A percentile compares a stretch with the other conserved stretches of the same genome.
Evolutionary conservation across 2,888 invertebrate genomes (phyloP).

Genomic region (Malthinus seriepunctatus): DNA sequence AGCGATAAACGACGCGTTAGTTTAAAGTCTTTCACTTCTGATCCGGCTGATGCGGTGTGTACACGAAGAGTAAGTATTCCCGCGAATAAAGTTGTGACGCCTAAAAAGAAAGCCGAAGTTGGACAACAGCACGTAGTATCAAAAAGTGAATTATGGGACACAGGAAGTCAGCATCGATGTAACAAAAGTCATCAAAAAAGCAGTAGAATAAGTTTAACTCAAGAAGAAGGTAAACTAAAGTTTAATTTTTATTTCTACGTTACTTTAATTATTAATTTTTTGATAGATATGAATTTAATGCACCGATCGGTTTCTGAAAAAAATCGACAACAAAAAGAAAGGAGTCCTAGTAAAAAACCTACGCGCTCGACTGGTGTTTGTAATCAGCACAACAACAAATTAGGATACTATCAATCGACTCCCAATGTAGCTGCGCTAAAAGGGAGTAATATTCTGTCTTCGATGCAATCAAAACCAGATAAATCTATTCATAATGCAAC

Average conservation of each 20-base stretch:
- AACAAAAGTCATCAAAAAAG: constrained; percentile 49
- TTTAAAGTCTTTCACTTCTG: constrained; percentile 5
- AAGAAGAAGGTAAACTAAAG: constrained; percentile 50
- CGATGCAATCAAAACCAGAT: constrained; percentile 42
- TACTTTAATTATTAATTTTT: no score
- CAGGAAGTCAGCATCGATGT: constrained; percentile 52
- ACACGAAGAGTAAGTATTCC: constrained; percentile 45
- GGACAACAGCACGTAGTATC: constrained; percentile 54
- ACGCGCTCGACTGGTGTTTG: constrained; percentile 40
- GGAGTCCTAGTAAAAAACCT: constrained; percentile 43
- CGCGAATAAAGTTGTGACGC: constrained; percentile 43
- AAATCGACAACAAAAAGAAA: constrained; percentile 48
- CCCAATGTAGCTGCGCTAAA: constrained; percentile 61
- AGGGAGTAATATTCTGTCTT: constrained; percentile 23
- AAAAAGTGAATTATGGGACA: constrained; percentile 56
- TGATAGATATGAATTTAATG: constrained; percentile 47
- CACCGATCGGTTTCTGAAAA: constrained; percentile 52
- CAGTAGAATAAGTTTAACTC: constrained; percentile 45
- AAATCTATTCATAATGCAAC: constrained; percentile 69
- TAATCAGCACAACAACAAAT: constrained; percentile 52
- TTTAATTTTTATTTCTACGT: neutral
- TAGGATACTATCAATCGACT: constrained; percentile 64
- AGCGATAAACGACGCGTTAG: constrained; percentile 17
- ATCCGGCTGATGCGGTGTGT: constrained; percentile 8
- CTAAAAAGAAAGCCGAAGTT: constrained; percentile 56